A percentile compares a stretch with the other conserved stretches of the same genome.
Evolutionary conservation across 2,113 vertebrate genomes (phyloP).

Genomic region (Felis chaus): DNA sequence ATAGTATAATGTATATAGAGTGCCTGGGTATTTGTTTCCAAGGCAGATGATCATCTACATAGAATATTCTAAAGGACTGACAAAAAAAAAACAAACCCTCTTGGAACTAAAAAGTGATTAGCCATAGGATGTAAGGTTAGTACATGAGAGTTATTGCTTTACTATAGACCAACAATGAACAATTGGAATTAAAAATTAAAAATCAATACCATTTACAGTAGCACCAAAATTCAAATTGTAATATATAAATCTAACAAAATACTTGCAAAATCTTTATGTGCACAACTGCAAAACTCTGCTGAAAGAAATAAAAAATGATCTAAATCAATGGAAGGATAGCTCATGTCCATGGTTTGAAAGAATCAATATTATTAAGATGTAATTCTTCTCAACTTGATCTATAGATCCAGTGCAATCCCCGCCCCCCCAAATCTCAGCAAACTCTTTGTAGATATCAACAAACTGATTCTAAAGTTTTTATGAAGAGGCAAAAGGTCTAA

Average conservation of each 20-base stretch:
- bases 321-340: background rate
- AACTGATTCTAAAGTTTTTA: conserved; percentile 5
- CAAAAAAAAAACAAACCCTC: background rate
- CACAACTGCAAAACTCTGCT: background rate
- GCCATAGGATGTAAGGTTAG: background rate
- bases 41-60: background rate
- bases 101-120: conserved; percentile 8
- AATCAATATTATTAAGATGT: background rate
- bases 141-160: conserved; percentile 22
- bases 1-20: background rate
- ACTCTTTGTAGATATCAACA: conserved; percentile 20
- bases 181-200: conserved; percentile 10
- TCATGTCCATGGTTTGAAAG: background rate
- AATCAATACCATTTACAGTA: background rate
- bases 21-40: background rate
- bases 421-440: background rate
- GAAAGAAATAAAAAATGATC: conserved; percentile 8
- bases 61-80: background rate
- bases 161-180: background rate
- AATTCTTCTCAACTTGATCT: background rate
- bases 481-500: conserved; percentile 5
- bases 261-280: background rate
- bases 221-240: background rate
- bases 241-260: background rate
- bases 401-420: background rate